These are phyloP conservation scores for Indri indri DNA, from an alignment of 2,113 vertebrate species.

Conservation along the genomic window DNA sequence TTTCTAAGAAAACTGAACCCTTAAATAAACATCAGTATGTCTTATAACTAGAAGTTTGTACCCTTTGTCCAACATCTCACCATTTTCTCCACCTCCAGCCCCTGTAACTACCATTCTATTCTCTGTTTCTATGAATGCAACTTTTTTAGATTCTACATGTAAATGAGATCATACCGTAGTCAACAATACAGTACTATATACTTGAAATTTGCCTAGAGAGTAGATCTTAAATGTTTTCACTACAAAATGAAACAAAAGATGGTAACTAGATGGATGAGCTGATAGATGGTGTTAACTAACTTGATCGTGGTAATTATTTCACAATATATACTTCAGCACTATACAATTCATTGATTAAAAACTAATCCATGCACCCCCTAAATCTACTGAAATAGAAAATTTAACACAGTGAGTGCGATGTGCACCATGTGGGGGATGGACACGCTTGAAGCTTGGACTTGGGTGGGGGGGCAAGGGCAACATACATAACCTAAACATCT, in stretches of 20 bases:
- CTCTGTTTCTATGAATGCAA: background rate
- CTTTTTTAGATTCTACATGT: background rate
- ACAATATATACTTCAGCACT: background rate
- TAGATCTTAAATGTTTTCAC: background rate
- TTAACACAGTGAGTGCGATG: no score
- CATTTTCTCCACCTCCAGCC: background rate
- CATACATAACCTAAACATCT: no score
- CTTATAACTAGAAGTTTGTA: background rate
- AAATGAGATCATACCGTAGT: background rate
- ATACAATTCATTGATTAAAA: no score
- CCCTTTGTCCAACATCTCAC: background rate
- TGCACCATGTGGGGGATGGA: no score
- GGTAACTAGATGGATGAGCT: background rate
- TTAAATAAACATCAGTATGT: background rate
- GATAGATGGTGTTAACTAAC: background rate
- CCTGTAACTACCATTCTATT: background rate
- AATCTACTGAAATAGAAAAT: background rate
- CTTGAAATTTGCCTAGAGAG: background rate
- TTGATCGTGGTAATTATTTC: background rate
- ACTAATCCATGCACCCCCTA: no score
- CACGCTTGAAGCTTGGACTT: no score
- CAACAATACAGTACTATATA: background rate
- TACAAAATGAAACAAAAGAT: background rate
- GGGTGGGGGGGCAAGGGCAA: no score
- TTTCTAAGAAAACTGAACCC: background rate